Evolutionary conservation across 2,797 vertebrate genomes (phyloP).

Genomic region (Lithobates sylvaticus): DNA sequence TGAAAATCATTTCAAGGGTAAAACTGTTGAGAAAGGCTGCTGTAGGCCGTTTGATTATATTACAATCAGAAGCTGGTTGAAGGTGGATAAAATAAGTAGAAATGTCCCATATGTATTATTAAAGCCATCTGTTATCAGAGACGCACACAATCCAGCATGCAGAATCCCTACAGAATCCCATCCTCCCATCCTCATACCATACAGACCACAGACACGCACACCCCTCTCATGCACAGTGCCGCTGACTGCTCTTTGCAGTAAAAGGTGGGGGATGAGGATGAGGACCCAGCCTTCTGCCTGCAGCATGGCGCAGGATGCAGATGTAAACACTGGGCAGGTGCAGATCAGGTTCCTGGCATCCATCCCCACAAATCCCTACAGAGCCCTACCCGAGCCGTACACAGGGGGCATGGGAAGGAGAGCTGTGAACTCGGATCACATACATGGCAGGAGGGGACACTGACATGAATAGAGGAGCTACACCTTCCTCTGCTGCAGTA

Average conservation of each 20-base stretch:
- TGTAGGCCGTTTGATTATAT: too few relatives aligned
- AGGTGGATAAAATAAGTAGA: too few relatives aligned
- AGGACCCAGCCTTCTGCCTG: not conserved
- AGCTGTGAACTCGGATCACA: not conserved
- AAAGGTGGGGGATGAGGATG: conserved; percentile 4
- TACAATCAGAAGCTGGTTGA: too few relatives aligned
- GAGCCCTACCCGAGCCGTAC: too few relatives aligned
- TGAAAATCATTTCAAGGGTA: too few relatives aligned
- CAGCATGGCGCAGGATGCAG: conserved; percentile 44
- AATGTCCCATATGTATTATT: too few relatives aligned
- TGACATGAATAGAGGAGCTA: not conserved
- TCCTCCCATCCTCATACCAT: too few relatives aligned
- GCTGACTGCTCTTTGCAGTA: conserved; percentile 22
- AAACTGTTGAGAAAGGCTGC: too few relatives aligned
- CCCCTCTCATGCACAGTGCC: not conserved
- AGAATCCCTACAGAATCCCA: too few relatives aligned
- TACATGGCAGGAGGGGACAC: not conserved
- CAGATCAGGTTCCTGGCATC: conserved; percentile 1
- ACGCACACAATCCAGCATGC: too few relatives aligned
- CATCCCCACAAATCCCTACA: not conserved
- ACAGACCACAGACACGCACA: not conserved
- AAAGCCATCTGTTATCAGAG: too few relatives aligned
- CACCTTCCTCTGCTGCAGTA: conserved; percentile 8
- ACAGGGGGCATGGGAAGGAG: not conserved
- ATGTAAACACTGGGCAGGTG: conserved; percentile 51